These are phyloP conservation scores for Probaryconus sp. DNA, from an alignment of 1,140 invertebrate species.

Conservation along the genomic window DNA sequence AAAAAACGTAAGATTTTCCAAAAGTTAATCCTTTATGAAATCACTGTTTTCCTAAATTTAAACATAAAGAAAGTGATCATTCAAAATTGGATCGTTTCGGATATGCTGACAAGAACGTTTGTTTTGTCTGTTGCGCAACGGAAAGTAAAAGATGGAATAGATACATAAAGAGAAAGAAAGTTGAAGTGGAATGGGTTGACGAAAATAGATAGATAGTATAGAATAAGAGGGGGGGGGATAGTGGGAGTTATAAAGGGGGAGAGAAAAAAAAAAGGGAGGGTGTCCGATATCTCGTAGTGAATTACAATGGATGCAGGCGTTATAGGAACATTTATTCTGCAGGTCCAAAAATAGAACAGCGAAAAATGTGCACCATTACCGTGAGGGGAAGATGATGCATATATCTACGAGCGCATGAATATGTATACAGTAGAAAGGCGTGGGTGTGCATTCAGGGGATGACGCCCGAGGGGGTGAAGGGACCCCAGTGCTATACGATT, in stretches of 20 bases:
- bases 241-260: background rate
- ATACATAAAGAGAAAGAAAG: background rate
- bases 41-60: background rate
- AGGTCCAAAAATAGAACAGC: slow-evolving; percentile 33
- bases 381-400: slow-evolving; percentile 15
- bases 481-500: too few relatives aligned
- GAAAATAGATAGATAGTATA: slow-evolving; percentile 1
- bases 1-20: too few relatives aligned
- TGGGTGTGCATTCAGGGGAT: background rate
- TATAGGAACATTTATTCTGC: slow-evolving; percentile 34
- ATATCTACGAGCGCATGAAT: background rate
- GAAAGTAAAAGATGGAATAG: slow-evolving; percentile 6
- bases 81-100: slow-evolving; percentile 8
- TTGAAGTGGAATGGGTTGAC: background rate
- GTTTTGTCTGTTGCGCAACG: slow-evolving; percentile 15
- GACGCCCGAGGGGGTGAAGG: slow-evolving; percentile 1
- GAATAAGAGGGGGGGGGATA: background rate
- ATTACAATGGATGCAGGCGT: slow-evolving; percentile 34
- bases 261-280: slow-evolving; percentile 8
- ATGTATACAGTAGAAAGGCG: background rate
- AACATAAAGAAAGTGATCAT: slow-evolving; percentile 18
- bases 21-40: background rate
- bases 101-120: background rate
- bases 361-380: slow-evolving; percentile 37
- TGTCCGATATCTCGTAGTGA: slow-evolving; percentile 15